Conservation (phyloP, 2,113 vertebrate genomes). For the Nothobranchius kuhntae region DNA sequence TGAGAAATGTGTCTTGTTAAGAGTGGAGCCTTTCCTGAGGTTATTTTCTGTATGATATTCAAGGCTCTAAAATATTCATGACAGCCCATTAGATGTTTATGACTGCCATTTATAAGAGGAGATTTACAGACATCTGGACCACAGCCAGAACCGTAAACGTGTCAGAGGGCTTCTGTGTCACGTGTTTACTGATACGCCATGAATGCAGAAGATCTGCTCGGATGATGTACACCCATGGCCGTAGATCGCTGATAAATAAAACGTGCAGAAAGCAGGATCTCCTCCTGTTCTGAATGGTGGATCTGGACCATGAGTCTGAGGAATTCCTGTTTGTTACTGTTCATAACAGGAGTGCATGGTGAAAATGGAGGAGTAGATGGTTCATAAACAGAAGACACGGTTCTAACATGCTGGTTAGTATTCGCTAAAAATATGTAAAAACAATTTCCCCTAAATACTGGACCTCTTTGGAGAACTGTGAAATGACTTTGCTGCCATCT, state of each 20-base stretch:
- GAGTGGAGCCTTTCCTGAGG: constrained; percentile 52
- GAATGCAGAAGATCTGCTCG: background rate
- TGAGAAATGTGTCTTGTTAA: constrained; percentile 46
- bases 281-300: constrained; percentile 10
- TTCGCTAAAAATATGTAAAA: background rate
- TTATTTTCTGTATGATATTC: constrained; percentile 60
- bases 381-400: constrained; percentile 1
- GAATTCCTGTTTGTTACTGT: constrained; percentile 26
- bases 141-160: constrained; percentile 61
- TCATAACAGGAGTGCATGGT: constrained; percentile 13
- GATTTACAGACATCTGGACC: constrained; percentile 68
- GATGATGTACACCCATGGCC: constrained; percentile 41
- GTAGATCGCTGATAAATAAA: constrained; percentile 37
- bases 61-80: constrained; percentile 71
- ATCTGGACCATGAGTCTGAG: constrained; percentile 40
- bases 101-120: constrained; percentile 66
- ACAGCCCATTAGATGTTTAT: constrained; percentile 72
- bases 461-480: background rate
- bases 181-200: constrained; percentile 52
- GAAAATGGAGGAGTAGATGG: constrained; percentile 4
- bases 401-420: constrained; percentile 3
- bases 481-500: constrained; percentile 67
- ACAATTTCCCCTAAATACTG: constrained; percentile 2
- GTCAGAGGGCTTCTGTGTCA: constrained; percentile 34
- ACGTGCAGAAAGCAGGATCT: constrained; percentile 28